Conservation (phyloP, 2,797 vertebrate species). For the Leptoclinus maculatus region DNA sequence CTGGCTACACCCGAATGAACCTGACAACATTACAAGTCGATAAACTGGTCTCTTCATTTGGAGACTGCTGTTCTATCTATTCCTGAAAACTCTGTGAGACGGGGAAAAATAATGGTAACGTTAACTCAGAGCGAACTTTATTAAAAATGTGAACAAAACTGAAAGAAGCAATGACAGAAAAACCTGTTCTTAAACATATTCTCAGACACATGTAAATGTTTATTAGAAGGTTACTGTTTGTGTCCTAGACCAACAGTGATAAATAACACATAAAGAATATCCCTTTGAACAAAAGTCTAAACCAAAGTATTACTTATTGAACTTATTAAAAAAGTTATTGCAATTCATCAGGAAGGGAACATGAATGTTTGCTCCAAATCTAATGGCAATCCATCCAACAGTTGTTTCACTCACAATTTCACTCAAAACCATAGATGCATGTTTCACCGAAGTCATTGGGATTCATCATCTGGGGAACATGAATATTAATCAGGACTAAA, state of each 20-base stretch:
- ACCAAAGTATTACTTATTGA: neutral
- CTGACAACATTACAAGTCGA: constrained; percentile 36
- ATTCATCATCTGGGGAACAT: neutral
- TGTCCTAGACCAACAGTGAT: neutral
- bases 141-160: neutral
- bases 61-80: neutral
- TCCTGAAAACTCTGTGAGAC: neutral
- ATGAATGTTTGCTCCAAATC: neutral
- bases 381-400: neutral
- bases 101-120: neutral
- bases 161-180: neutral
- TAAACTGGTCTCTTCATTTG: constrained; percentile 13
- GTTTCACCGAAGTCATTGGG: neutral
- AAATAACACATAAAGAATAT: neutral
- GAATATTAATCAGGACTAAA: neutral
- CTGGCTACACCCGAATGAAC: constrained; percentile 49
- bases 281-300: neutral
- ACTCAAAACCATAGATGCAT: neutral
- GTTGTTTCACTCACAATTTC: neutral
- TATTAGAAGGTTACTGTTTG: neutral
- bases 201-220: neutral
- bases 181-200: neutral
- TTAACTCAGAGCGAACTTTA: neutral
- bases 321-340: neutral
- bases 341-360: neutral